phyloP scores from a whole-genome alignment of 2,797 vertebrate species.

The Eulemur albifrons region DNA sequence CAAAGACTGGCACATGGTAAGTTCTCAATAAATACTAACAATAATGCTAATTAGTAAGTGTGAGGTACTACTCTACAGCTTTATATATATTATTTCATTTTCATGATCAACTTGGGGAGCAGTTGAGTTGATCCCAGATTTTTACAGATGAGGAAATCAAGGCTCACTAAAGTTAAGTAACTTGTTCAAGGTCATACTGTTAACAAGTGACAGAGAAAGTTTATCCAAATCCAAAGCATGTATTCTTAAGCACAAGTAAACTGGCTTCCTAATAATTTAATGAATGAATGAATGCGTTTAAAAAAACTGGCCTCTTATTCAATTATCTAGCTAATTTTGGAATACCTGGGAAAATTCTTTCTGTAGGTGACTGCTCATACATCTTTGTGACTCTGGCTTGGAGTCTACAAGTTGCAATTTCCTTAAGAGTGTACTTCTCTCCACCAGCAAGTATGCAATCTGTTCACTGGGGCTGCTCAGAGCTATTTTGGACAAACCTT shows the following conservation, averaged over 20 bases:
- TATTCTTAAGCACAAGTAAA: neutral
- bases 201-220: neutral
- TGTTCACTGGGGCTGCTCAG: slow-evolving; percentile 90
- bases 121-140: neutral
- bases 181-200: neutral
- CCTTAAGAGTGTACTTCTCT: slow-evolving; percentile 88
- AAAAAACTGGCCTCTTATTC: neutral
- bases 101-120: neutral
- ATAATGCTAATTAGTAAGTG: neutral
- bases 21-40: neutral
- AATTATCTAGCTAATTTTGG: slow-evolving; percentile 1
- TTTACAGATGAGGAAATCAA: neutral
- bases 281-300: neutral
- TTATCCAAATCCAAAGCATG: neutral
- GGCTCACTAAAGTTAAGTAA: neutral
- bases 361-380: slow-evolving; percentile 72
- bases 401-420: slow-evolving; percentile 87
- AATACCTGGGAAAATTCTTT: slow-evolving; percentile 88
- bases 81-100: neutral
- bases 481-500: slow-evolving; percentile 89
- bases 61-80: neutral
- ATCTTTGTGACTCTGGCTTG: slow-evolving; percentile 84
- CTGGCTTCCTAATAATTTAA: neutral
- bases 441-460: slow-evolving; percentile 91
- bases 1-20: neutral